phyloP scores from a whole-genome alignment of 2,113 vertebrate genomes.

The Oriolus oriolus region DNA sequence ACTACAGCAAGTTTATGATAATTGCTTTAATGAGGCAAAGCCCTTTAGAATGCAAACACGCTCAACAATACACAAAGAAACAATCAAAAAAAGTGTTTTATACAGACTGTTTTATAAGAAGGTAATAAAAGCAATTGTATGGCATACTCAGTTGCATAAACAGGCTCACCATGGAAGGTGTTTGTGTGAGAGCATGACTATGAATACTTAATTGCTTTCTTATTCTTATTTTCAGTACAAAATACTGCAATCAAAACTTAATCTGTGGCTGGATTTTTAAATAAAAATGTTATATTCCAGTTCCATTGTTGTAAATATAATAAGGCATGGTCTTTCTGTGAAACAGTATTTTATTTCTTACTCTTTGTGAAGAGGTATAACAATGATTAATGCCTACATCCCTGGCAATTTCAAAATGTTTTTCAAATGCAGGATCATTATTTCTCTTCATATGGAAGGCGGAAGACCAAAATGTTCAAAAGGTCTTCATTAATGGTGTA shows the following conservation, averaged over 20 bases:
- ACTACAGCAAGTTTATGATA: conserved; percentile 60
- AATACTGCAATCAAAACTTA: conserved; percentile 53
- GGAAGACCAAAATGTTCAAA: not conserved
- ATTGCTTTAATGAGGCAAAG: conserved; percentile 74
- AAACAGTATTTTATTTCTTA: not conserved
- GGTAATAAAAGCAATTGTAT: conserved; percentile 51
- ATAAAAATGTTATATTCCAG: conserved; percentile 13
- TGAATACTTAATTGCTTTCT: conserved; percentile 61
- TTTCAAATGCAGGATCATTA: conserved; percentile 4
- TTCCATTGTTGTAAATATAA: conserved; percentile 42
- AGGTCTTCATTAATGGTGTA: not conserved
- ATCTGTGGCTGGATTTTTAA: conserved; percentile 43
- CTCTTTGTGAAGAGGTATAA: not conserved
- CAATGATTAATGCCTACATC: not conserved
- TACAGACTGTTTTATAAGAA: conserved; percentile 63
- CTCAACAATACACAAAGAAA: conserved; percentile 72
- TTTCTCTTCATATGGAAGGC: not conserved
- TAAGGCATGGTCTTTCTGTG: conserved; percentile 7
- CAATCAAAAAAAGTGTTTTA: conserved; percentile 70
- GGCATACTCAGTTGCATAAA: conserved; percentile 49
- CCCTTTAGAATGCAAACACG: conserved; percentile 43
- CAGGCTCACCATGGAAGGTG: conserved; percentile 61
- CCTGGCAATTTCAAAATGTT: not conserved
- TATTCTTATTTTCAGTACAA: conserved; percentile 51
- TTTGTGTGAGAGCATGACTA: conserved; percentile 42